phyloP scores from a whole-genome alignment of 2,113 vertebrate species.

The Ariopsis seemanni region DNA sequence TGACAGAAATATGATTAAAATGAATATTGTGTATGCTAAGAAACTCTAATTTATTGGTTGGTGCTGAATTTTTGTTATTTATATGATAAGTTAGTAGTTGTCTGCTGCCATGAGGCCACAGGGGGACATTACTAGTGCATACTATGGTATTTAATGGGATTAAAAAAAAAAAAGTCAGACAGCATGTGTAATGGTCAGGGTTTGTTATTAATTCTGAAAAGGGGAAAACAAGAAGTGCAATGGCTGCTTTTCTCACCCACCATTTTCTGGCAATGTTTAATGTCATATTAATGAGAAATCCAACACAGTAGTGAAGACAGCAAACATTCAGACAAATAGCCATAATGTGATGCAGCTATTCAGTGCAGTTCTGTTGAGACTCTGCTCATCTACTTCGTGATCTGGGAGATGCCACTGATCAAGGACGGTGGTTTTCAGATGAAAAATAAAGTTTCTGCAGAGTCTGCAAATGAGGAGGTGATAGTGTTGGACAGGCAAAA shows the following conservation, averaged over 20 bases:
- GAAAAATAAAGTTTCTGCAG: not conserved
- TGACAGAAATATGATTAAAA: not conserved
- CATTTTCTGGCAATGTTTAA: not conserved
- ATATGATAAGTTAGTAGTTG: not conserved
- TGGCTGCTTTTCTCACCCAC: not conserved
- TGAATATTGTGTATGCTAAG: too few species aligned
- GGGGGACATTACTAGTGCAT: not conserved
- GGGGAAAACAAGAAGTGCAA: not conserved
- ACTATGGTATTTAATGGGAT: not conserved
- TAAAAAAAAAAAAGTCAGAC: not conserved
- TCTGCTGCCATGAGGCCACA: not conserved
- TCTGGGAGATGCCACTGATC: not conserved
- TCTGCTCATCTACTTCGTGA: not conserved
- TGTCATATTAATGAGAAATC: not conserved
- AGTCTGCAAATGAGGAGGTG: not conserved
- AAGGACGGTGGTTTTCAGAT: not conserved
- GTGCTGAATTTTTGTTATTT: not conserved
- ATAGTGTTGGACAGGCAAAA: not conserved
- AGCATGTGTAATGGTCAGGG: not conserved
- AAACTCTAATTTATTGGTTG: not conserved
- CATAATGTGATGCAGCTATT: not conserved
- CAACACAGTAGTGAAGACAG: not conserved
- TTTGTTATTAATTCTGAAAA: not conserved
- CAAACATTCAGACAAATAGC: not conserved
- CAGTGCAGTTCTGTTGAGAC: not conserved